phyloP scores from a whole-genome alignment of 2,888 invertebrate species.

The Corythucha ciliata region DNA sequence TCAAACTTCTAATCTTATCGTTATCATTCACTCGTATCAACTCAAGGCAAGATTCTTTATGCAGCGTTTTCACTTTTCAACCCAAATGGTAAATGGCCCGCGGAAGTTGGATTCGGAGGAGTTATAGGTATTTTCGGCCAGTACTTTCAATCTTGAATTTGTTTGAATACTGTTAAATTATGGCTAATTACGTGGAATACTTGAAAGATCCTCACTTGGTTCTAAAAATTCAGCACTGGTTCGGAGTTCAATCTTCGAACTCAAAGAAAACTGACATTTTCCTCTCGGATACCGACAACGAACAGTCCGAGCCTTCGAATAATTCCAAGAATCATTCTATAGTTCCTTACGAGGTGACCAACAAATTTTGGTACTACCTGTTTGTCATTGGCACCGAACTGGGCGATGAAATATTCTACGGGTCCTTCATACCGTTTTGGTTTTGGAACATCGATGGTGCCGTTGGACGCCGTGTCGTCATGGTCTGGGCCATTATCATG shows the following conservation, averaged over 20 bases:
- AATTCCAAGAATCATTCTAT: conserved; percentile 37
- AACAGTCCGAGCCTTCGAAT: conserved; percentile 18
- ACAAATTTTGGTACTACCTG: conserved; percentile 73
- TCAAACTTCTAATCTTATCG: no score
- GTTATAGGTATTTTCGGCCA: no score
- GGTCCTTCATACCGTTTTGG: conserved; percentile 85
- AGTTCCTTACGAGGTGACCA: conserved; percentile 49
- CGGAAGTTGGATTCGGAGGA: no score
- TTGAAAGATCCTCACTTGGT: conserved; percentile 68
- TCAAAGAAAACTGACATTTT: conserved; percentile 27
- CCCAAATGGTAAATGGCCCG: no score
- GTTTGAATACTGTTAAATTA: no score
- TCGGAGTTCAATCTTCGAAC: conserved; percentile 52
- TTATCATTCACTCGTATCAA: no score
- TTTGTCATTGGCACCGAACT: conserved; percentile 76
- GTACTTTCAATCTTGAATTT: no score
- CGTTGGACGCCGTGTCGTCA: conserved; percentile 69
- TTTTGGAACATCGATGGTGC: conserved; percentile 89
- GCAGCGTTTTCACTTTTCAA: no score
- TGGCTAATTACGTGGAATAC: no score
- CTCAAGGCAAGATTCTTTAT: no score
- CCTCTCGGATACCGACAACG: conserved; percentile 17
- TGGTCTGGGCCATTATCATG: conserved; percentile 76
- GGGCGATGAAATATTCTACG: conserved; percentile 86
- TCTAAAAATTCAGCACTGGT: conserved; percentile 65